Evolutionary conservation across 2,113 vertebrate genomes (phyloP).

Genomic region (Vimba vimba): DNA sequence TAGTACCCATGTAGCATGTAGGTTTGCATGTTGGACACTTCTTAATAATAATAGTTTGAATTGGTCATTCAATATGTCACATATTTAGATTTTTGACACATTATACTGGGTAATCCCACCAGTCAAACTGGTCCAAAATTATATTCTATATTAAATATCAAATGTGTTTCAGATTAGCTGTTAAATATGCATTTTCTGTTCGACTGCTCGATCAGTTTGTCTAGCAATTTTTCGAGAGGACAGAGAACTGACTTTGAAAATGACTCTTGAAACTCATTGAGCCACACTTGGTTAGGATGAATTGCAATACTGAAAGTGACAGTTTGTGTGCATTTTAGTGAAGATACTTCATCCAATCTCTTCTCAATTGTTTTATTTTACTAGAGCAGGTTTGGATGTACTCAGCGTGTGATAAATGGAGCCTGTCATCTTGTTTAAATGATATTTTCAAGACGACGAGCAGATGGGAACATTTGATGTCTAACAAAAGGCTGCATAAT

Average conservation of each 20-base stretch:
- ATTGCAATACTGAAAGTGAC: not conserved
- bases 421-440: conserved; percentile 32
- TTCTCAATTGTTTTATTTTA: not conserved
- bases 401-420: conserved; percentile 23
- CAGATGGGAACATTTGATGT: conserved; percentile 38
- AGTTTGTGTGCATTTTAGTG: not conserved
- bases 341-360: not conserved
- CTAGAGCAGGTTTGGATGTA: conserved; percentile 7
- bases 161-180: not conserved
- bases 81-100: no score
- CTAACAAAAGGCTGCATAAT: conserved; percentile 28
- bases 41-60: not conserved
- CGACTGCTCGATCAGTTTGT: not conserved
- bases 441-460: conserved; percentile 23
- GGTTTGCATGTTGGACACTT: no score
- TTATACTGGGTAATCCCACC: no score
- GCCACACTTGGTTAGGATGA: not conserved
- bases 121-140: no score
- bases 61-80: not conserved
- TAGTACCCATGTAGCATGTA: not conserved
- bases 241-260: not conserved
- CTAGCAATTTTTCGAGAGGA: not conserved
- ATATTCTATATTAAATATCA: not conserved
- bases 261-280: not conserved
- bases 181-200: not conserved